Evolutionary conservation across 1,140 invertebrate genomes (phyloP), one percentile per base, ranked within the genome.

Genomic region (Pantala flavescens): DNA sequence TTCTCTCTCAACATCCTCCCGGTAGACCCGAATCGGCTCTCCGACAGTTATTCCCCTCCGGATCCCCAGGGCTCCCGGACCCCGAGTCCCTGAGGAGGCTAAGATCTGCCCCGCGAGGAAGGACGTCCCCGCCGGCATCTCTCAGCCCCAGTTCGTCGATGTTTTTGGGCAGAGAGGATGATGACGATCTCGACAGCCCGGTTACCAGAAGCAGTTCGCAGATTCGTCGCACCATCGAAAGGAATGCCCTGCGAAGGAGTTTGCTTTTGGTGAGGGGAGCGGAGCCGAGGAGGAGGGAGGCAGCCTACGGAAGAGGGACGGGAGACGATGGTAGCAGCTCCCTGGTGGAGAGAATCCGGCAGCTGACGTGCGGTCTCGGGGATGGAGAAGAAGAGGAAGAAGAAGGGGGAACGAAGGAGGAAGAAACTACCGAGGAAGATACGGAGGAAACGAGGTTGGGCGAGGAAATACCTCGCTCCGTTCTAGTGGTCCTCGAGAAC

Each of bases 341-440:
- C 0, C 80, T 94, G 19, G 90, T 92, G 24, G 93, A 94, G 77
- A 85, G 91, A 71, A 93, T 94, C 75, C 88, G 90, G 70, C 88
- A 92, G 77, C 82, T 94, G 21, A 94, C 92, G 0, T 93, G 92
- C 79, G 90, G 92, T 76, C 89, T 93, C 71, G 90, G 91, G 74
- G 90, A 92, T 9, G 87, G 89, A 7, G 81, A 81, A 7, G 78
- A 81, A 0, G 78, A 77, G 0, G 76, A 75, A 7, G 77, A 78
- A 1, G 28, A 12, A 19, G 73, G 24, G n/a, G n/a, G n/a, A 10
- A 24, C 0, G 7, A 71, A 24, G 24, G 24, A 14, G n/a, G 76
- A 71, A 7, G 74, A 23, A 43, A 72, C 43, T 21, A 23, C 75
- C 21, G 71, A 28, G 7, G 75, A 75, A 7, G 43, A 24, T 36